Conservation (phyloP, 64 coral and sea anemone species). For the Stichodactyla helianthus region DNA sequence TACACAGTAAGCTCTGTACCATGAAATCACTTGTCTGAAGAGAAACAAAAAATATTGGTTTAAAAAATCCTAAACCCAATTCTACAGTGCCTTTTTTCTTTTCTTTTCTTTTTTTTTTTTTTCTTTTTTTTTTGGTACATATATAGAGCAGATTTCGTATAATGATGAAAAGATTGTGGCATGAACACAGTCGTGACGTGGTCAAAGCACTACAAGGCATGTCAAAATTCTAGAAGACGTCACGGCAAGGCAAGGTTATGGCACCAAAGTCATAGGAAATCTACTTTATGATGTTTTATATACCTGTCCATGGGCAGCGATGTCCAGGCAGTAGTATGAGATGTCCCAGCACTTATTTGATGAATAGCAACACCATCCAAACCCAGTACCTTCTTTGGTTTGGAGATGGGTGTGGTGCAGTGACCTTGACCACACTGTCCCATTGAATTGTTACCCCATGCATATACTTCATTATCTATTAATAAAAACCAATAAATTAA, state of each 20-base stretch:
- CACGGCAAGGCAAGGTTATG: no score
- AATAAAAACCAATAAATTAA: conserved; percentile 10
- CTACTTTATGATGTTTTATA: background rate
- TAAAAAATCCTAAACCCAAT: background rate
- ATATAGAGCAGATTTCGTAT: no score
- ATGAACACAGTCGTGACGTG: no score
- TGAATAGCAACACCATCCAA: conserved; percentile 75
- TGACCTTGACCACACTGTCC: conserved; percentile 90
- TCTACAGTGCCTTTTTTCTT: no score
- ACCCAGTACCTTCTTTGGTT: conserved; percentile 78
- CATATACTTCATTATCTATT: conserved; percentile 78
- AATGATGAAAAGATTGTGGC: no score
- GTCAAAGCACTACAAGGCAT: no score
- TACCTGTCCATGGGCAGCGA: conserved; percentile 80
- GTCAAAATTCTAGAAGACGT: no score
- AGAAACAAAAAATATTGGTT: background rate
- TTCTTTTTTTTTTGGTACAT: no score
- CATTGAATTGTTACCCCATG: conserved; percentile 96
- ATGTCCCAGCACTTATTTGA: conserved; percentile 76
- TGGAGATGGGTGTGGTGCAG: conserved; percentile 75
- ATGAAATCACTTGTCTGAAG: conserved; percentile 74
- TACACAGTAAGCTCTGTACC: conserved; percentile 82
- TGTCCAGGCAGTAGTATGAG: conserved; percentile 82
- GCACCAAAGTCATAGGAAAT: background rate
- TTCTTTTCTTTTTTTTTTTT: no score